These are phyloP conservation scores for Penaeus chinensis DNA, from an alignment of 1,140 invertebrate species.

Conservation along the genomic window DNA sequence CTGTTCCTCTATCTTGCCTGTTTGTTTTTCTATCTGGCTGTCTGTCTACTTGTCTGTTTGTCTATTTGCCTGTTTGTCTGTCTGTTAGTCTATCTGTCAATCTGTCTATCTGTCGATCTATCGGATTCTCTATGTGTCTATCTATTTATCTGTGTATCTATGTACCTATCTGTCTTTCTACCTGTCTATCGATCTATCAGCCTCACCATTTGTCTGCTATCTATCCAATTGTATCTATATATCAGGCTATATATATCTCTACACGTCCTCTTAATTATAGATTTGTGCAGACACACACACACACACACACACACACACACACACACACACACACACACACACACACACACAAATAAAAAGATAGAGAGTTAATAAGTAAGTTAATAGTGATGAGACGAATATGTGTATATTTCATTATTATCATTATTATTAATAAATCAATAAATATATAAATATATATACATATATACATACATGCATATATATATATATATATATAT, in stretches of 20 bases:
- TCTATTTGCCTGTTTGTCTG: no score
- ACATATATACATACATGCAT: not conserved
- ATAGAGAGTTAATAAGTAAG: no score
- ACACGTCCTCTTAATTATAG: not conserved
- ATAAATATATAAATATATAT: not conserved
- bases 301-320: not conserved
- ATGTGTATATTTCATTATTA: no score
- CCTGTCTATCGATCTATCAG: conserved; percentile 18
- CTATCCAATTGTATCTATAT: not conserved
- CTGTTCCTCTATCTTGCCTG: no score
- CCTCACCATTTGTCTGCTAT: not conserved
- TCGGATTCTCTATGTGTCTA: conserved; percentile 15
- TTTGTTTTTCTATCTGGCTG: no score
- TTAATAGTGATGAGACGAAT: no score
- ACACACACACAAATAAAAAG: no score
- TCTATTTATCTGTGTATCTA: conserved; percentile 30
- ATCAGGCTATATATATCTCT: not conserved
- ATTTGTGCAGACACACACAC: not conserved
- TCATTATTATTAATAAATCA: not conserved
- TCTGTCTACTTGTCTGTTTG: no score
- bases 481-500: not conserved
- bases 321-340: not conserved
- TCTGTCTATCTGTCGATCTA: conserved; percentile 1
- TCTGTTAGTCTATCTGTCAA: no score
- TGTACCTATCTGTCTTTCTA: conserved; percentile 20